These are phyloP conservation scores for Mimas tiliae DNA, from an alignment of 2,888 invertebrate species.

Conservation along the genomic window DNA sequence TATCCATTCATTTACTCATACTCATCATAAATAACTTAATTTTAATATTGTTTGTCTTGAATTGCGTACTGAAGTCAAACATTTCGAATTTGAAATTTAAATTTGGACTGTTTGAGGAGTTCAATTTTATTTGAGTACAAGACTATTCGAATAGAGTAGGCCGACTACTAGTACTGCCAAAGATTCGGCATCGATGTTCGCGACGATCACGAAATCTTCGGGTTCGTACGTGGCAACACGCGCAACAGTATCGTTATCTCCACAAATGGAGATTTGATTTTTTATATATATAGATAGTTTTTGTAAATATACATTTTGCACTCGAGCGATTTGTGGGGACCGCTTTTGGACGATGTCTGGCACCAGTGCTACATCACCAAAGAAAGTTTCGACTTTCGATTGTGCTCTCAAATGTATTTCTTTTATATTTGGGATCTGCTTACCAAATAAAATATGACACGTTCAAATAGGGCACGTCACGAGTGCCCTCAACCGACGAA, in stretches of 20 bases:
- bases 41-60: neutral
- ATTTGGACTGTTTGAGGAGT: neutral
- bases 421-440: too few relatives aligned
- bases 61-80: neutral
- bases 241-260: conserved; percentile 68
- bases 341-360: neutral
- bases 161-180: neutral
- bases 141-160: conserved; percentile 1
- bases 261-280: conserved; percentile 75
- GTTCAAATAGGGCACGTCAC: too few relatives aligned
- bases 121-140: neutral
- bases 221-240: conserved; percentile 62
- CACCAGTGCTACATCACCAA: neutral
- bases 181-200: neutral
- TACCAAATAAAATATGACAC: too few relatives aligned
- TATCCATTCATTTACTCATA: neutral
- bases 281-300: conserved; percentile 20
- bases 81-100: neutral
- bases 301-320: conserved; percentile 50
- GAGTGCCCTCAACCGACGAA: too few relatives aligned
- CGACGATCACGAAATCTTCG: neutral
- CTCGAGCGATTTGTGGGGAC: conserved; percentile 28
- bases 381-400: neutral
- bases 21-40: neutral
- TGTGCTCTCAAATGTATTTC: neutral